These are phyloP conservation scores for Prorops nasuta DNA, from an alignment of 1,140 invertebrate species.

Conservation along the genomic window DNA sequence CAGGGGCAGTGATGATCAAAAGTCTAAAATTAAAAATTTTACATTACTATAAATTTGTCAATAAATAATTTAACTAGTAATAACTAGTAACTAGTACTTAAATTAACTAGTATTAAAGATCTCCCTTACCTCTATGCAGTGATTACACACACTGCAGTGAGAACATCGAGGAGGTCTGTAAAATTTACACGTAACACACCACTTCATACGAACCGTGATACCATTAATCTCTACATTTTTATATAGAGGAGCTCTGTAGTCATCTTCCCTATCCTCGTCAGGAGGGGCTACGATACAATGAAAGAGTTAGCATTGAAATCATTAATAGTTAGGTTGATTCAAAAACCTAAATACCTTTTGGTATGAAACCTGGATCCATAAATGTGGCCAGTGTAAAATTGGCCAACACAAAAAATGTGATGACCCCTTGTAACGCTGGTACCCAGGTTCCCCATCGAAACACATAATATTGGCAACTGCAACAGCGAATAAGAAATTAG, in stretches of 20 bases:
- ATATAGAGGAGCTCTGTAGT: slow-evolving; percentile 94
- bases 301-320: slow-evolving; percentile 12
- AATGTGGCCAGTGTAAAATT: slow-evolving; percentile 98
- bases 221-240: slow-evolving; percentile 98
- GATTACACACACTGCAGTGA: slow-evolving; percentile 98
- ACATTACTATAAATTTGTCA: slow-evolving; percentile 6
- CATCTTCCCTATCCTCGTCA: slow-evolving; percentile 96
- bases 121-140: slow-evolving; percentile 95
- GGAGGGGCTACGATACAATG: slow-evolving; percentile 70
- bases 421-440: slow-evolving; percentile 87
- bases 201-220: slow-evolving; percentile 98
- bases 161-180: slow-evolving; percentile 97
- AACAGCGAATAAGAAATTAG: too few species aligned
- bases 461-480: slow-evolving; percentile 84
- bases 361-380: slow-evolving; percentile 99
- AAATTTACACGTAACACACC: slow-evolving; percentile 99
- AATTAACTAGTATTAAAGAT: too few species aligned
- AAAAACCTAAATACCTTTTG: slow-evolving; percentile 75
- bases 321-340: not conserved
- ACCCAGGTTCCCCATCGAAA: slow-evolving; percentile 78
- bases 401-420: slow-evolving; percentile 95
- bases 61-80: slow-evolving; percentile 1
- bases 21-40: slow-evolving; percentile 71
- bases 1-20: slow-evolving; percentile 99
- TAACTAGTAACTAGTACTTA: not conserved